These are phyloP conservation scores for Lamellibrachia satsuma DNA, from an alignment of 2,888 invertebrate genomes.

Conservation along the genomic window DNA sequence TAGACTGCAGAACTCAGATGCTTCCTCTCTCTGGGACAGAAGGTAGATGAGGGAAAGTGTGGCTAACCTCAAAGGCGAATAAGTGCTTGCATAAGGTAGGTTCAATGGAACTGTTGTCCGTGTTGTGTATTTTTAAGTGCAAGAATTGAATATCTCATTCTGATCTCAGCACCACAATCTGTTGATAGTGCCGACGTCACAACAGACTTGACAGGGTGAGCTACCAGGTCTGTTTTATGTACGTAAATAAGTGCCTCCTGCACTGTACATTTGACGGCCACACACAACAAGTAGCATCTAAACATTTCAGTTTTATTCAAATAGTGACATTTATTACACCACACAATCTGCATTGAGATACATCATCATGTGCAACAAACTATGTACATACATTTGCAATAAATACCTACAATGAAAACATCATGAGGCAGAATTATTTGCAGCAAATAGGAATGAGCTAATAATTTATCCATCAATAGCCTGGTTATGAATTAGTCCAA, in stretches of 20 bases:
- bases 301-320: conserved; percentile 6
- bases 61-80: neutral
- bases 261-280: conserved; percentile 12
- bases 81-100: neutral
- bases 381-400: conserved; percentile 4
- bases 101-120: neutral
- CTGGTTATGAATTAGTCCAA: neutral
- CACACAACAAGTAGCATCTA: conserved; percentile 1
- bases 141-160: neutral
- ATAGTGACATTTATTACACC: neutral
- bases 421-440: neutral
- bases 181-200: neutral
- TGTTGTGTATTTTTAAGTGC: neutral
- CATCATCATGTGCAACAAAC: neutral
- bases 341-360: neutral
- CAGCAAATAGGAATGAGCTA: neutral
- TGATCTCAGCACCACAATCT: neutral
- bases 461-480: neutral
- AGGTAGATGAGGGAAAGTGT: neutral
- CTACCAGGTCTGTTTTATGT: conserved; percentile 17
- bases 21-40: neutral
- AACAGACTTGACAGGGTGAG: neutral
- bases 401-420: neutral
- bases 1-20: neutral
- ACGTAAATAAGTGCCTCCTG: conserved; percentile 4